These are phyloP conservation scores for Corvus hawaiiensis DNA, from an alignment of 2,113 vertebrate species.

Conservation along the genomic window DNA sequence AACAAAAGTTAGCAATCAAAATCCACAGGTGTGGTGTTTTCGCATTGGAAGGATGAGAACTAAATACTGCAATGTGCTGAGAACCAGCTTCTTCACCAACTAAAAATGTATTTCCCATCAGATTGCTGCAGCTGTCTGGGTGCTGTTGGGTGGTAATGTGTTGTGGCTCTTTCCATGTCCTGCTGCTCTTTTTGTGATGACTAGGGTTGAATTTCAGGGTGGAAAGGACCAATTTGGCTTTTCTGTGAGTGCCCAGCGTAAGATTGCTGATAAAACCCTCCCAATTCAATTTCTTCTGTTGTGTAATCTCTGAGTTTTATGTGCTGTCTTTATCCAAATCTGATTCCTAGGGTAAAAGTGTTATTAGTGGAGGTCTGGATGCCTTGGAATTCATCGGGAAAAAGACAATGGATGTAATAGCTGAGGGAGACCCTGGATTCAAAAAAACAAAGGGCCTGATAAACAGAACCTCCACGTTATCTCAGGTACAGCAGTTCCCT, in stretches of 20 bases:
- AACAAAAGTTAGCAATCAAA: not conserved
- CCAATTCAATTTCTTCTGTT: not conserved
- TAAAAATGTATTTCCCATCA: not conserved
- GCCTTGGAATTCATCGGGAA: conserved; percentile 98
- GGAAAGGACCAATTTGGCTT: not conserved
- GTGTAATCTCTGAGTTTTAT: not conserved
- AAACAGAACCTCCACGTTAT: conserved; percentile 84
- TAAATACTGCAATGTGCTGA: not conserved
- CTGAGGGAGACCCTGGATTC: conserved; percentile 95
- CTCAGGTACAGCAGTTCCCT: conserved; percentile 78
- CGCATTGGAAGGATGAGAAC: not conserved
- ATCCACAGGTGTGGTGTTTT: not conserved
- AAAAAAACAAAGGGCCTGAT: conserved; percentile 94
- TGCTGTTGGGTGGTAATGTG: not conserved
- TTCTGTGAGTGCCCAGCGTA: not conserved
- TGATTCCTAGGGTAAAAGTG: conserved; percentile 83
- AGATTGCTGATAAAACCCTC: not conserved
- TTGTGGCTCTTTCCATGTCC: not conserved
- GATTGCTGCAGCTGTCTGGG: not conserved
- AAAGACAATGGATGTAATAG: conserved; percentile 98
- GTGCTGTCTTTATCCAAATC: not conserved
- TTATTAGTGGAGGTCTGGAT: conserved; percentile 90
- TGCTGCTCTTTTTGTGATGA: not conserved
- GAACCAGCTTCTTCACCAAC: not conserved
- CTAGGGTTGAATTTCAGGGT: not conserved